Evolutionary conservation across 2,113 vertebrate genomes (phyloP).

Genomic region (Oenanthe oenanthe): DNA sequence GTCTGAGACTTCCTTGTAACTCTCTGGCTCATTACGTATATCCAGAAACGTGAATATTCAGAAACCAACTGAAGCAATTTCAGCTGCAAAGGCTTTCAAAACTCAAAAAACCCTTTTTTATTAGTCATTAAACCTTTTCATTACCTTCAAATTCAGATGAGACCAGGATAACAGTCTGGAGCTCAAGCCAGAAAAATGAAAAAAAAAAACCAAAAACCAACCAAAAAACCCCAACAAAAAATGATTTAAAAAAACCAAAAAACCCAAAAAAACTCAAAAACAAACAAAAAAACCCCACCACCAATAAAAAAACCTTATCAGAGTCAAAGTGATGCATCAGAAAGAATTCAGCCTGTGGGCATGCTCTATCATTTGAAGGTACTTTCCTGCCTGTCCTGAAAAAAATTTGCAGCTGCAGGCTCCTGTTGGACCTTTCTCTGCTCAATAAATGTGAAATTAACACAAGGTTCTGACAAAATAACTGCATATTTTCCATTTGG

Average conservation of each 20-base stretch:
- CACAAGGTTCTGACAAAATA: not conserved
- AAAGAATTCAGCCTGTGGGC: not conserved
- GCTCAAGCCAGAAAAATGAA: not conserved
- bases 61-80: not conserved
- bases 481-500: not conserved
- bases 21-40: not conserved
- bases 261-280: not conserved
- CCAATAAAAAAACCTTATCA: not conserved
- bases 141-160: not conserved
- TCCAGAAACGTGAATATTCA: not conserved
- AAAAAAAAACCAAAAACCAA: not conserved
- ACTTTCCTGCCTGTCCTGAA: not conserved
- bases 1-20: not conserved
- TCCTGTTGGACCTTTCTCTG: not conserved
- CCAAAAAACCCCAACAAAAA: too few species aligned
- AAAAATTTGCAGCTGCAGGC: constrained; percentile 10
- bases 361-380: not conserved
- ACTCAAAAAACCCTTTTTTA: not conserved
- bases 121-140: not conserved
- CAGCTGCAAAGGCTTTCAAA: not conserved
- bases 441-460: not conserved
- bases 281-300: too few species aligned
- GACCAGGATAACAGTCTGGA: not conserved
- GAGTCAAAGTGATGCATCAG: not conserved
- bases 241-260: too few species aligned